Percentiles rank a stretch among this genome's conserved stretches.
Evolutionary conservation across 2,888 invertebrate species (phyloP).

Genomic region (Nymphalis c-album): DNA sequence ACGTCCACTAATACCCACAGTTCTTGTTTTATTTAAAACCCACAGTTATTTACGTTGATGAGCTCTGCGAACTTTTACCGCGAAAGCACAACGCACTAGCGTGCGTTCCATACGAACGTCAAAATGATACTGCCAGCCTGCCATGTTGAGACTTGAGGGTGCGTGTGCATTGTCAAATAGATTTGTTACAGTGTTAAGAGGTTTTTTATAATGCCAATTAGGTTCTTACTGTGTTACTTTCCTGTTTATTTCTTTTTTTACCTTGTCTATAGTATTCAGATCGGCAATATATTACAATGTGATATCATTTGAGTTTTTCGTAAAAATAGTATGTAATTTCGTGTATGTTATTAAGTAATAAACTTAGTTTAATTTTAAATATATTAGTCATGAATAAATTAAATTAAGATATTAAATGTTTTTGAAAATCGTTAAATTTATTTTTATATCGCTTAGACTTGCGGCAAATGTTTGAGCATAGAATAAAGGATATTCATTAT

Average conservation of each 20-base stretch:
- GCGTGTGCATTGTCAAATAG: slow-evolving; percentile 14
- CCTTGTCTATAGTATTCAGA: neutral
- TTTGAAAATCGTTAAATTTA: too few relatives aligned
- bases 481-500: too few relatives aligned
- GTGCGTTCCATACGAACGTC: slow-evolving; percentile 23
- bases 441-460: too few relatives aligned
- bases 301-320: too few relatives aligned
- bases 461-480: too few relatives aligned
- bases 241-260: too few relatives aligned
- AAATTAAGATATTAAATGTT: too few relatives aligned
- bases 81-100: slow-evolving; percentile 7
- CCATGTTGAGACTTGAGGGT: slow-evolving; percentile 13
- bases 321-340: too few relatives aligned
- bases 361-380: too few relatives aligned
- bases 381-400: too few relatives aligned
- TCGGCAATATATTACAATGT: too few relatives aligned
- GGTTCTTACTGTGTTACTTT: slow-evolving; percentile 1
- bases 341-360: too few relatives aligned
- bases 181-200: slow-evolving; percentile 16
- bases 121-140: slow-evolving; percentile 30
- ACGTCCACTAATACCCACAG: slow-evolving; percentile 12
- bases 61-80: slow-evolving; percentile 27
- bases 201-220: slow-evolving; percentile 7
- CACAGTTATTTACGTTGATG: slow-evolving; percentile 17
- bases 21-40: slow-evolving; percentile 9